Percentiles rank a stretch among this genome's conserved stretches.
Conservation (phyloP, 2,797 vertebrate genomes). For the Vireo griseus region DNA sequence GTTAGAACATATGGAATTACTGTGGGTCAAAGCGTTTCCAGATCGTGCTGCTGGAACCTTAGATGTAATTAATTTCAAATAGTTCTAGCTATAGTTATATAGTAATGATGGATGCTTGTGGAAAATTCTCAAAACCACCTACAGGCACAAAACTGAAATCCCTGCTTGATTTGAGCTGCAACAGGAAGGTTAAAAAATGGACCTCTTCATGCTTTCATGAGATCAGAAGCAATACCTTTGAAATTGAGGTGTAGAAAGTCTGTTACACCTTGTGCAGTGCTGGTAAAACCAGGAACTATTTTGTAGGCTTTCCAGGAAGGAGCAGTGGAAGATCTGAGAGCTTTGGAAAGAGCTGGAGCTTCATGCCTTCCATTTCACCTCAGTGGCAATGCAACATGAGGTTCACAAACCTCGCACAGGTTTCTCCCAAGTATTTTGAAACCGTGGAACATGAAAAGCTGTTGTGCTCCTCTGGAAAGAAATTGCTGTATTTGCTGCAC, state of each 20-base stretch:
- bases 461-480: neutral
- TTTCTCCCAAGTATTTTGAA: neutral
- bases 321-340: neutral
- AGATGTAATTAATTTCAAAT: neutral
- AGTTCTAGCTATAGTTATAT: neutral
- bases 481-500: neutral
- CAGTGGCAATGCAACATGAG: rapidly evolving
- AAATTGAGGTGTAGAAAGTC: neutral
- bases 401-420: neutral
- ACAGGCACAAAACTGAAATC: neutral
- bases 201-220: neutral
- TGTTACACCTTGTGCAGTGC: neutral
- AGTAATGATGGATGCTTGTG: neutral
- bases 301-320: neutral
- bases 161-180: neutral
- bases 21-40: neutral
- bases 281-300: neutral
- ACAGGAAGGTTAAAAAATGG: neutral
- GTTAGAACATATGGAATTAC: slow-evolving; percentile 4
- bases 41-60: neutral
- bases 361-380: neutral
- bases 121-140: neutral
- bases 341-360: neutral
- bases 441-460: neutral
- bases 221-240: neutral